Base-by-base conservation (phyloP, 1,140 invertebrate genomes). In the Ptiloglossa arizonensis region DNA sequence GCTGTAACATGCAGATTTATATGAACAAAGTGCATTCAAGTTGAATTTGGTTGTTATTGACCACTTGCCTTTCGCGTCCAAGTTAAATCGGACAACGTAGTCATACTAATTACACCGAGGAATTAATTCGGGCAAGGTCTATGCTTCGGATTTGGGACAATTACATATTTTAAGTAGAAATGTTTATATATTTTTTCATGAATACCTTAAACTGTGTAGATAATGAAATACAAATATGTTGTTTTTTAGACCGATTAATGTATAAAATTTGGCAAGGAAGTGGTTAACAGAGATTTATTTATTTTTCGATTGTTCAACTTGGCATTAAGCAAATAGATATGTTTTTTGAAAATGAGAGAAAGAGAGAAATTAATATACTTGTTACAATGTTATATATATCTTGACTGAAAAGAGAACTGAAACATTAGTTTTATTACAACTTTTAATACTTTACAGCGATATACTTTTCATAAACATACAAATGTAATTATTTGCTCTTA, bases 231-330 rank as follows among this genome's bases (percentile, higher is more conserved):
- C n/a, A n/a, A n/a, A n/a, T n/a, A n/a, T n/a, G n/a, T n/a, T n/a
- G n/a, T n/a, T n/a, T n/a, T n/a, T n/a, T n/a, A n/a, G n/a, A n/a
- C n/a, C n/a, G n/a, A n/a, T n/a, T n/a, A n/a, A n/a, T n/a, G n/a
- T n/a, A n/a, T n/a, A n/a, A n/a, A n/a, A n/a, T n/a, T n/a, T n/a
- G n/a, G n/a, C n/a, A n/a, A n/a, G n/a, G n/a, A n/a, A n/a, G n/a
- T n/a, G n/a, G n/a, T n/a, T 67, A 68, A 76, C 52, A 83, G 67
- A 83, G 82, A 84, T 84, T 72, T 84, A 84, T 83, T 84, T 84
- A 84, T 84, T 84, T 84, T 83, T 84, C 41, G 44, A 83, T 27
- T 48, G 13, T 79, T 74, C 71, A 11, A 66, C 80, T 83, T 83
- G 57, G 50, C 27, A 74, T 73, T 78, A 48, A 29, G 38, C 27